These are phyloP conservation scores for Neomonachus schauinslandi DNA, from an alignment of 2,113 vertebrate species.

Conservation along the genomic window DNA sequence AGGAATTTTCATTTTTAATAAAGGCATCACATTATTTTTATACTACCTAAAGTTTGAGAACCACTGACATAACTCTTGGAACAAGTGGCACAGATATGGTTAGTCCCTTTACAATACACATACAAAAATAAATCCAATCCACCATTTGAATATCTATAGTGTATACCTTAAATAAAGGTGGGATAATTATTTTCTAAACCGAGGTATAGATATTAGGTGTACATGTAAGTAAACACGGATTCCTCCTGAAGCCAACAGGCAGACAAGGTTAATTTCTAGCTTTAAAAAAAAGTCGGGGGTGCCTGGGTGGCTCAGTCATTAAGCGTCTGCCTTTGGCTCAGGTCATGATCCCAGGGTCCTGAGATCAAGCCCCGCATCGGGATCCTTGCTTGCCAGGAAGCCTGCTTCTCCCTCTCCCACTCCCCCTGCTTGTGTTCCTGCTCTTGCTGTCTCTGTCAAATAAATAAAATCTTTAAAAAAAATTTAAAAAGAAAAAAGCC, in stretches of 20 bases:
- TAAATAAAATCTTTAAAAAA: too few species aligned
- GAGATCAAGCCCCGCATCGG: too few species aligned
- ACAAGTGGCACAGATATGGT: neutral
- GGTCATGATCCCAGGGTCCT: too few species aligned
- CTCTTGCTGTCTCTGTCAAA: too few species aligned
- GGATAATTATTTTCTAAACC: slow-evolving; percentile 1
- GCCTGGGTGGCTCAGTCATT: too few species aligned
- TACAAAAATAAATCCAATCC: slow-evolving; percentile 1
- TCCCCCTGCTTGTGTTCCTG: too few species aligned
- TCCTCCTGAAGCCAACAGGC: slow-evolving; percentile 26
- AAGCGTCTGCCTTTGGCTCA: too few species aligned
- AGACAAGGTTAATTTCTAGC: neutral
- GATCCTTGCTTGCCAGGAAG: too few species aligned
- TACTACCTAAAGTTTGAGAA: slow-evolving; percentile 46
- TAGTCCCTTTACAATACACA: slow-evolving; percentile 34
- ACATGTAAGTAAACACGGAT: neutral
- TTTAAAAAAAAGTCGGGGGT: neutral
- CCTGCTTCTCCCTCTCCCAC: too few species aligned
- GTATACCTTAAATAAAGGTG: neutral
- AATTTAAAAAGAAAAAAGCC: neutral
- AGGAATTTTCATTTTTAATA: slow-evolving; percentile 58
- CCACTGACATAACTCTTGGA: slow-evolving; percentile 5
- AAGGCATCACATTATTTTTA: slow-evolving; percentile 31
- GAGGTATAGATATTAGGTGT: neutral
- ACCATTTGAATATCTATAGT: neutral